Conservation (phyloP, 2,888 invertebrate genomes). For the Glyphotaelius pellucidus region DNA sequence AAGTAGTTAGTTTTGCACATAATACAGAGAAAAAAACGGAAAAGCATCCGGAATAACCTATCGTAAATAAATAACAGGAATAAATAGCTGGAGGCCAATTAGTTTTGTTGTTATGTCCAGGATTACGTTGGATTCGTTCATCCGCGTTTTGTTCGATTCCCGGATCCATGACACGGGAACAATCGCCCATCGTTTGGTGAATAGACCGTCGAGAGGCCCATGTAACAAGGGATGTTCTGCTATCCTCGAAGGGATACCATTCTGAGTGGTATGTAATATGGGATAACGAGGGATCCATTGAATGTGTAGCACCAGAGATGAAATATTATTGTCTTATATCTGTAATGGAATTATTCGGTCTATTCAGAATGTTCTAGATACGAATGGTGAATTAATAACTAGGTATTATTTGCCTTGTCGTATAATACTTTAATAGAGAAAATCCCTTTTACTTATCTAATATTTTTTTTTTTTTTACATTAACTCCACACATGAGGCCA, state of each 20-base stretch:
- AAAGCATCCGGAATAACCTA: not conserved
- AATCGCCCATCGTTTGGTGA: not conserved
- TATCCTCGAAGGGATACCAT: not conserved
- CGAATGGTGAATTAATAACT: not conserved
- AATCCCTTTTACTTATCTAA: too few relatives aligned
- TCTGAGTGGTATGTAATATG: not conserved
- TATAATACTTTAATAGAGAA: not conserved
- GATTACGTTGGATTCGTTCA: not conserved
- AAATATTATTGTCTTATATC: not conserved
- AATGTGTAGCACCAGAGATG: not conserved
- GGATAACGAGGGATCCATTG: not conserved
- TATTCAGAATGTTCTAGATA: not conserved
- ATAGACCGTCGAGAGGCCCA: not conserved
- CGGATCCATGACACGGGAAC: slow-evolving; percentile 2
- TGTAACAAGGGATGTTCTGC: not conserved
- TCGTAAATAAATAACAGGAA: not conserved
- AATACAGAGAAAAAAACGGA: not conserved
- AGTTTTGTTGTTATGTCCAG: not conserved
- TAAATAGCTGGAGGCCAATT: not conserved
- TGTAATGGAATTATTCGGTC: not conserved
- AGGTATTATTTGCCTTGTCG: not conserved
- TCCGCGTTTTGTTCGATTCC: slow-evolving; percentile 1
- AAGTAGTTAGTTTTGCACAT: not conserved
- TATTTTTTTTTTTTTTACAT: too few relatives aligned
- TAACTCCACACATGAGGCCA: too few relatives aligned